A percentile compares a stretch with the other conserved stretches of the same genome.
These are phyloP conservation scores for Perca fluviatilis DNA, from an alignment of 2,113 vertebrate genomes.

Conservation along the genomic window DNA sequence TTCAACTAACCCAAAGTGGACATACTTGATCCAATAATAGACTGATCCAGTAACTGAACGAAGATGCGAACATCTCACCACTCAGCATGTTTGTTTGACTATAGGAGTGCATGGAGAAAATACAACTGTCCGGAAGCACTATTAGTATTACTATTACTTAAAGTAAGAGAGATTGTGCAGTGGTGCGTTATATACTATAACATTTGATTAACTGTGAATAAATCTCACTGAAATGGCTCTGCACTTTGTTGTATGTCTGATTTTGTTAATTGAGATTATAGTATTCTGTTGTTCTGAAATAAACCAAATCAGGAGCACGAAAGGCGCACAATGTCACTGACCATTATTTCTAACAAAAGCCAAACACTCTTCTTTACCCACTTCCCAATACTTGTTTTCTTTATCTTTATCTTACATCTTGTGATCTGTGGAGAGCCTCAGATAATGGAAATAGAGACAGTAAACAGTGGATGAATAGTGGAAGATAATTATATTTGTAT, in stretches of 20 bases:
- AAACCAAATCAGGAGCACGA: conserved; percentile 22
- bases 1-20: conserved; percentile 5
- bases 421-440: not conserved
- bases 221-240: conserved; percentile 43
- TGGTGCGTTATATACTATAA: not conserved
- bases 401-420: conserved; percentile 17
- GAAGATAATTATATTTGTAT: not conserved
- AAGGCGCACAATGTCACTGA: conserved; percentile 20
- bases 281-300: not conserved
- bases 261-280: conserved; percentile 14
- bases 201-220: conserved; percentile 43
- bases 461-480: not conserved
- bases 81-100: conserved; percentile 29
- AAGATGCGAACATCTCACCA: conserved; percentile 26
- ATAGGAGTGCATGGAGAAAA: conserved; percentile 2
- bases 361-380: conserved; percentile 8
- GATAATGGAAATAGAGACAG: not conserved
- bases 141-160: conserved; percentile 28
- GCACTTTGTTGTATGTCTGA: conserved; percentile 14
- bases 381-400: not conserved
- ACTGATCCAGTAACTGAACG: not conserved
- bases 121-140: not conserved
- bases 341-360: conserved; percentile 39
- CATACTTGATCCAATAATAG: not conserved
- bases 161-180: conserved; percentile 16